A percentile compares a stretch with the other conserved stretches of the same genome.
Conservation (phyloP, 2,113 vertebrate species). For the Protomyctophum bolini region DNA sequence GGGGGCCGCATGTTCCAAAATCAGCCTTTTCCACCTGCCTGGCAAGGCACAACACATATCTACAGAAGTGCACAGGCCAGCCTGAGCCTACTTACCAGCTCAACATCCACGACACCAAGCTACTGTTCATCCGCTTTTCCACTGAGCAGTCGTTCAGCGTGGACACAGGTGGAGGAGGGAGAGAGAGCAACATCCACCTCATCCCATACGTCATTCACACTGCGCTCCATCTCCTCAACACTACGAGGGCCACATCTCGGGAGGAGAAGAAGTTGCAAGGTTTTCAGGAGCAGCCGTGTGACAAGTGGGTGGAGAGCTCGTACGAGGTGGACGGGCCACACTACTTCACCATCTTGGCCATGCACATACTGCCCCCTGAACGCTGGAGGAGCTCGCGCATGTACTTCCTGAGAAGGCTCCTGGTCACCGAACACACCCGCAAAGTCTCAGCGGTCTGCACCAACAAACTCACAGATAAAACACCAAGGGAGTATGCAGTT, state of each 20-base stretch:
- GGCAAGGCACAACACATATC: conserved; percentile 98
- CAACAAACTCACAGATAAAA: conserved; percentile 93
- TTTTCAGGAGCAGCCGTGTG: conserved; percentile 94
- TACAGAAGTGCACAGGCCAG: conserved; percentile 97
- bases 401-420: conserved; percentile 88
- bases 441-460: conserved; percentile 86
- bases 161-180: conserved; percentile 93
- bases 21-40: conserved; percentile 98
- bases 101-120: conserved; percentile 97
- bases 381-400: conserved; percentile 86
- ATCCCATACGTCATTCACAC: conserved; percentile 99
- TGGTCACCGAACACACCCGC: conserved; percentile 86
- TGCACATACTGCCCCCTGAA: conserved; percentile 91
- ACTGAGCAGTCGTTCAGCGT: conserved; percentile 97
- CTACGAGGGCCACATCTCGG: conserved; percentile 93
- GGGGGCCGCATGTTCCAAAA: conserved; percentile 97
- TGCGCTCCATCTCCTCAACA: conserved; percentile 98
- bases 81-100: conserved; percentile 98
- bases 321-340: conserved; percentile 96
- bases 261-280: conserved; percentile 97
- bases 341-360: conserved; percentile 91
- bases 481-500: conserved; percentile 89
- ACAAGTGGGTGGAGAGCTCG: conserved; percentile 95
- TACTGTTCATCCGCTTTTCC: conserved; percentile 95
- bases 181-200: conserved; percentile 99